Percentiles rank a stretch among this genome's conserved stretches.
Conservation (phyloP, 2,888 invertebrate genomes). For the Alloscopus bannaensis region DNA sequence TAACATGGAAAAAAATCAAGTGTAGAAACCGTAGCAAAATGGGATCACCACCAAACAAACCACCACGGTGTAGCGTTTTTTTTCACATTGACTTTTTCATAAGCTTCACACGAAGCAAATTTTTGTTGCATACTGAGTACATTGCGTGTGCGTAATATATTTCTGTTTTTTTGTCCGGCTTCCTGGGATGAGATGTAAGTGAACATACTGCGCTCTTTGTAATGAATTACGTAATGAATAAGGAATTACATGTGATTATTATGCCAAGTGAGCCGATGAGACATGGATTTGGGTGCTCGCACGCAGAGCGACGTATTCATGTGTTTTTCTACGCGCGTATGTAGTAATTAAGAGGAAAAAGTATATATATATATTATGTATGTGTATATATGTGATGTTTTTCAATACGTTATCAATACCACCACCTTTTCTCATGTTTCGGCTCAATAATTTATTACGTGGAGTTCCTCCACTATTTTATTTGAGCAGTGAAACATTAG, state of each 20-base stretch:
- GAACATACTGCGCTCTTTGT: too few relatives aligned
- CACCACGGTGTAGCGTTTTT: too few relatives aligned
- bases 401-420: not conserved
- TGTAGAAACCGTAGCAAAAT: constrained; percentile 47
- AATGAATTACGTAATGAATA: constrained; percentile 63
- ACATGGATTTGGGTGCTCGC: constrained; percentile 21
- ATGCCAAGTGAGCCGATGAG: not conserved
- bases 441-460: constrained; percentile 15
- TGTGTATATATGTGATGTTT: not conserved
- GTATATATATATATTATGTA: not conserved
- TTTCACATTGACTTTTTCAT: too few relatives aligned
- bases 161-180: constrained; percentile 48
- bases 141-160: constrained; percentile 50
- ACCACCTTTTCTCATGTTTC: not conserved
- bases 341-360: constrained; percentile 39
- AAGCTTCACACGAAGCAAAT: too few relatives aligned
- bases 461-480: constrained; percentile 32
- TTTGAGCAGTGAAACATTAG: constrained; percentile 47
- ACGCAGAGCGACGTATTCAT: constrained; percentile 29
- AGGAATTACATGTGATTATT: constrained; percentile 61
- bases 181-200: constrained; percentile 48
- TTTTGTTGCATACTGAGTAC: constrained; percentile 2
- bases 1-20: constrained; percentile 28
- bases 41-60: too few relatives aligned
- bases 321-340: not conserved